Conservation (phyloP, 2,797 vertebrate species). For the Spheniscus humboldti region DNA sequence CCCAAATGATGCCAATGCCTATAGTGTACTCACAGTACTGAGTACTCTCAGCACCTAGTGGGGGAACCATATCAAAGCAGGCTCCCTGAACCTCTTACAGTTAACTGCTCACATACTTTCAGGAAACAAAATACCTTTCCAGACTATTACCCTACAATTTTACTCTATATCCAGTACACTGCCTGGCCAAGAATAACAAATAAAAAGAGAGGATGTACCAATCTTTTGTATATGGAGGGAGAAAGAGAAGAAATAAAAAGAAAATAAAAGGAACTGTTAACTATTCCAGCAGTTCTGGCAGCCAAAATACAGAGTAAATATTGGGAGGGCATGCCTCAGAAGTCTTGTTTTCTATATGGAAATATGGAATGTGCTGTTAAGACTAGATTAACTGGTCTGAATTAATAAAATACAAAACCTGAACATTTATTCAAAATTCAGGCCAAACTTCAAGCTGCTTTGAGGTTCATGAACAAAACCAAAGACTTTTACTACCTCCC, state of each 20-base stretch:
- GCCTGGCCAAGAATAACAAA: background rate
- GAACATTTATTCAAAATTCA: conserved; percentile 9
- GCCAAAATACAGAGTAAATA: background rate
- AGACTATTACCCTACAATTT: background rate
- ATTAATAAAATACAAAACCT: conserved; percentile 32
- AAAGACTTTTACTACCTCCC: background rate
- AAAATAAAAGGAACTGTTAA: background rate
- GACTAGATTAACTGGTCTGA: conserved; percentile 19
- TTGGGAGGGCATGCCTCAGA: background rate
- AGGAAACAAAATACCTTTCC: background rate
- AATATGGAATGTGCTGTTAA: background rate
- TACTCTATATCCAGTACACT: background rate
- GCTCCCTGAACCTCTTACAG: background rate
- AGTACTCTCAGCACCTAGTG: background rate
- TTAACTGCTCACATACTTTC: background rate
- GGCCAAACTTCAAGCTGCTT: background rate
- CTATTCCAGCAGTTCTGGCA: background rate
- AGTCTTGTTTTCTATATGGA: conserved; percentile 35
- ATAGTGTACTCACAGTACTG: background rate
- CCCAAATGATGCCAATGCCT: background rate
- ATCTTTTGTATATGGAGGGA: background rate
- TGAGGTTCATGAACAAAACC: background rate
- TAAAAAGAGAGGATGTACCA: background rate
- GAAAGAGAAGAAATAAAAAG: background rate
- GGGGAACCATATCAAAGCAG: rapidly evolving